Evolutionary conservation across 1,140 invertebrate species (phyloP).

Genomic region (Parapsyche elsis): DNA sequence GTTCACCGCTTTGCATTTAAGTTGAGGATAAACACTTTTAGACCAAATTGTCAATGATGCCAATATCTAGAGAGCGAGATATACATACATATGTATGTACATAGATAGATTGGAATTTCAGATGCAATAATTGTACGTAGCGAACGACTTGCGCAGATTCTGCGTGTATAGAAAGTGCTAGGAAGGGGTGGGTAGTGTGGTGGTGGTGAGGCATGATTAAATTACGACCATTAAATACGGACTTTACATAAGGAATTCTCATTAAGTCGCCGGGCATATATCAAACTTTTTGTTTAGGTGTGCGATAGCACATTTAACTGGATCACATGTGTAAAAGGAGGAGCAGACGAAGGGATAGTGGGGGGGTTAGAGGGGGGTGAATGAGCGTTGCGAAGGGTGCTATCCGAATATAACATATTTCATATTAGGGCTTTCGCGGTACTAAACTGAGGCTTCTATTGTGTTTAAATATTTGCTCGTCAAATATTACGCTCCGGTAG

Average conservation of each 20-base stretch:
- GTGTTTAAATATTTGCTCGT: conserved; percentile 53
- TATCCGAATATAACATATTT: conserved; percentile 49
- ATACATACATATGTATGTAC: no score
- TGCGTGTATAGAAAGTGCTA: background rate
- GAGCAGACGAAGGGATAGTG: background rate
- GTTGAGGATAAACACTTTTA: no score
- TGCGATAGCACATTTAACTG: conserved; percentile 36
- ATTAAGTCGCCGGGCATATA: conserved; percentile 47
- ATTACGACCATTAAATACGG: conserved; percentile 42
- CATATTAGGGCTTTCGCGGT: conserved; percentile 49
- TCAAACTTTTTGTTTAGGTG: conserved; percentile 46
- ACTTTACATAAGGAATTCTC: conserved; percentile 48
- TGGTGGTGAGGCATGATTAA: conserved; percentile 26
- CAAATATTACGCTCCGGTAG: conserved; percentile 29
- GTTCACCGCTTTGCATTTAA: no score
- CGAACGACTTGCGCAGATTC: background rate
- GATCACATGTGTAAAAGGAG: conserved; percentile 39
- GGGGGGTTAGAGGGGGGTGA: background rate
- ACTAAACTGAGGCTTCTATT: conserved; percentile 45
- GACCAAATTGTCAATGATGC: no score
- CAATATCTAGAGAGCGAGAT: no score
- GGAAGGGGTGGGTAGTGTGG: background rate
- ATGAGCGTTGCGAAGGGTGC: background rate
- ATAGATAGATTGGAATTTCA: no score
- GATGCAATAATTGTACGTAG: no score